Conservation (phyloP, 1,140 invertebrate species). For the Reticulitermes speratus region DNA sequence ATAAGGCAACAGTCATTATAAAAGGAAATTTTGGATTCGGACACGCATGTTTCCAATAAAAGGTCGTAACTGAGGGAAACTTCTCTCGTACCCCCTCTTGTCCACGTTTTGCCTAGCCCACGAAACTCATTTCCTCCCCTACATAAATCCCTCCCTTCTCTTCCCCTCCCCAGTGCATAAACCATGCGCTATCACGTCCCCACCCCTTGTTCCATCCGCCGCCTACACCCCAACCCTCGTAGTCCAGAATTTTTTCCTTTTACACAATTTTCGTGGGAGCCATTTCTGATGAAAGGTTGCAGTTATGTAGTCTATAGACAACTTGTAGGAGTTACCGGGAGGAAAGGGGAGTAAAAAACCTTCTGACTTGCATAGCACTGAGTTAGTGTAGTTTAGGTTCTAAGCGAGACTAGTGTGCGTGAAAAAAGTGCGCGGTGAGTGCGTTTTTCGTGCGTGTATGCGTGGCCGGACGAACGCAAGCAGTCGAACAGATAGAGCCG, state of each 20-base stretch:
- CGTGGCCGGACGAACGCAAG: constrained; percentile 3
- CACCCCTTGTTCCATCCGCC: background rate
- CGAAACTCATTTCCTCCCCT: background rate
- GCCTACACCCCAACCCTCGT: background rate
- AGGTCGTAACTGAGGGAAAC: background rate
- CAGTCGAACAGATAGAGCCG: background rate
- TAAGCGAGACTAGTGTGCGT: background rate
- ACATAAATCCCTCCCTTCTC: background rate
- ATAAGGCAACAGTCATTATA: background rate
- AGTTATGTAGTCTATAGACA: background rate
- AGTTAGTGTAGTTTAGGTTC: constrained; percentile 3
- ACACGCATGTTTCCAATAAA: background rate
- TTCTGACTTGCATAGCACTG: background rate
- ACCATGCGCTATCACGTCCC: background rate
- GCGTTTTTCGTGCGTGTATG: background rate
- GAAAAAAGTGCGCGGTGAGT: constrained; percentile 14
- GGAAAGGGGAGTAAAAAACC: background rate
- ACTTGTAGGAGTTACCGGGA: background rate
- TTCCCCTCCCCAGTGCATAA: background rate
- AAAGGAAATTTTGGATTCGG: background rate
- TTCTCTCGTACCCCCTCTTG: background rate
- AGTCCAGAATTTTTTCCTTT: background rate
- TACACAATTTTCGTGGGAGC: background rate
- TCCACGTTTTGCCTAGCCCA: background rate
- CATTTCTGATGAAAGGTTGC: constrained; percentile 2